phyloP scores from a whole-genome alignment of 2,888 invertebrate species.

The Nezara viridula region DNA sequence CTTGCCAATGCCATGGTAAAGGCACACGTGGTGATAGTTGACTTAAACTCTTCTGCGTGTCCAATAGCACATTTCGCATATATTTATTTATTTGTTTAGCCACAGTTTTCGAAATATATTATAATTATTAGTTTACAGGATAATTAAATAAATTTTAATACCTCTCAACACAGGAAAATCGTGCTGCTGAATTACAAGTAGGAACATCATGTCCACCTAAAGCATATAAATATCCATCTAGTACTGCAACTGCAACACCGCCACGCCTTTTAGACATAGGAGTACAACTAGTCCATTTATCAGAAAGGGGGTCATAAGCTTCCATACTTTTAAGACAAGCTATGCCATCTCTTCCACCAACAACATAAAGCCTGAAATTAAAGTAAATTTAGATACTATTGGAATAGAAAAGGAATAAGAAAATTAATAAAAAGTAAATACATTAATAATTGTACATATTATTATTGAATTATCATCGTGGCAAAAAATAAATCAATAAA shows the following conservation, averaged over 20 bases:
- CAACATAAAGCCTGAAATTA: conserved; percentile 83
- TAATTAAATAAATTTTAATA: conserved; percentile 3
- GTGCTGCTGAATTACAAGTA: conserved; percentile 82
- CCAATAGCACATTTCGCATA: no score
- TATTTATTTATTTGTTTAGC: no score
- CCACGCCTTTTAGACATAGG: conserved; percentile 90
- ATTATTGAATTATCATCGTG: no score
- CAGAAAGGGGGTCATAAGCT: conserved; percentile 81
- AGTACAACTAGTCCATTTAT: conserved; percentile 87
- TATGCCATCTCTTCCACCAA: conserved; percentile 93
- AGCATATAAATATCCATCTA: conserved; percentile 90
- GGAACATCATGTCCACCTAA: conserved; percentile 96
- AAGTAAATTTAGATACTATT: conserved; percentile 16
- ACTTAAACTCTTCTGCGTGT: no score
- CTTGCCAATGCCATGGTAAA: no score
- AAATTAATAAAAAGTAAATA: neutral
- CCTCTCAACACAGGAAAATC: conserved; percentile 81
- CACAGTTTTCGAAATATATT: no score
- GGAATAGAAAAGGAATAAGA: neutral
- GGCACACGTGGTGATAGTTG: no score
- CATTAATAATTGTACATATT: no score
- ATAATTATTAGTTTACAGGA: neutral
- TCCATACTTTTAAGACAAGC: conserved; percentile 92
- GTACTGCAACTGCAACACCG: conserved; percentile 90
- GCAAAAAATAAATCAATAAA: no score